Evolutionary conservation across 2,888 invertebrate species (phyloP).

Genomic region (Empis livida): DNA sequence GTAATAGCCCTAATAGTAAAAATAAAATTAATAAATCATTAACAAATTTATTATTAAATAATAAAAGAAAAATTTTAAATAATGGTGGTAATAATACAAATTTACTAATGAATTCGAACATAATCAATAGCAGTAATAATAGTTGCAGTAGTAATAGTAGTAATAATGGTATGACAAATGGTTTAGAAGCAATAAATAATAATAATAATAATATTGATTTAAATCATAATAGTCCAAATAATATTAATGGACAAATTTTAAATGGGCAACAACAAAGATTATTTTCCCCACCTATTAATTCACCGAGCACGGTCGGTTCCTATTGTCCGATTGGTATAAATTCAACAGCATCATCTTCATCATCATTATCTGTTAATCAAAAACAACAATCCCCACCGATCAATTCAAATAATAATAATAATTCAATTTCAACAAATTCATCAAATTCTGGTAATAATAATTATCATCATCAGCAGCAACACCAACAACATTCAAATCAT

Average conservation of each 20-base stretch:
- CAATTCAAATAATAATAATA: conserved; percentile 2
- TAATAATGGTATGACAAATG: conserved; percentile 7
- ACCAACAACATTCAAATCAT: conserved; percentile 8
- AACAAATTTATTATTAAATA: not conserved
- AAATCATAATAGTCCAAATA: conserved; percentile 5
- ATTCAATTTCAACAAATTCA: conserved; percentile 10
- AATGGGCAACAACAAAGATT: conserved; percentile 16
- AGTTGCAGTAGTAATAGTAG: not conserved
- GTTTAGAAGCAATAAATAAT: conserved; percentile 3
- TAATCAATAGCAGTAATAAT: not conserved
- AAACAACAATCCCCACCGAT: conserved; percentile 5
- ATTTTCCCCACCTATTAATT: conserved; percentile 25
- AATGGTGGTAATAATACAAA: conserved; percentile 1
- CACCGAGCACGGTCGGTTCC: conserved; percentile 18
- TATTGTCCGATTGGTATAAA: conserved; percentile 10
- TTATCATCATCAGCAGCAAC: conserved; percentile 9
- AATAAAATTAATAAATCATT: not conserved
- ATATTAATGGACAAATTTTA: not conserved
- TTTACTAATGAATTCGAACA: not conserved
- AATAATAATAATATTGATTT: conserved; percentile 3
- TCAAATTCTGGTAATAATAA: conserved; percentile 7
- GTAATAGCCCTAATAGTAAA: not conserved
- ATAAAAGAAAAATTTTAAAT: not conserved
- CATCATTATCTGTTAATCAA: conserved; percentile 6
- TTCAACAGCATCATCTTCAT: conserved; percentile 9